Evolutionary conservation across 1,140 invertebrate species (phyloP).

Genomic region (Callitettix versicolor): DNA sequence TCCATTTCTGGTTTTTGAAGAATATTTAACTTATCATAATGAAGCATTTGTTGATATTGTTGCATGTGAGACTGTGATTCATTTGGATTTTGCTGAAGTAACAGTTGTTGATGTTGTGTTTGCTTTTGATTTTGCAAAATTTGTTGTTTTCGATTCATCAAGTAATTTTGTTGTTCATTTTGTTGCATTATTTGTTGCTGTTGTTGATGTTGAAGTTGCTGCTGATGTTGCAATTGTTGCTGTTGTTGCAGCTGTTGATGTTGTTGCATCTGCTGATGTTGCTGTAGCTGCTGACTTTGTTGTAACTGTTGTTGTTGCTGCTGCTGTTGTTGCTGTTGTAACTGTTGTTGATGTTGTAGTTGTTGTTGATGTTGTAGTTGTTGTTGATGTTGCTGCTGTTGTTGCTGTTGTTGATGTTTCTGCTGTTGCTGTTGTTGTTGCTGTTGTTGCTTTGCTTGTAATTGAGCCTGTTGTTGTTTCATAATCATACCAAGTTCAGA

Average conservation of each 20-base stretch:
- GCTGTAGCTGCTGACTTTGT: conserved; percentile 2
- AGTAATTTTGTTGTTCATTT: conserved; percentile 16
- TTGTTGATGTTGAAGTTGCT: conserved; percentile 17
- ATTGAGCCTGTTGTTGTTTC: conserved; percentile 16
- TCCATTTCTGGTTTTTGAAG: not conserved
- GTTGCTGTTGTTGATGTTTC: conserved; percentile 20
- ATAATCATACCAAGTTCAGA: conserved; percentile 18
- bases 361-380: conserved; percentile 21
- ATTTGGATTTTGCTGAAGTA: no score
- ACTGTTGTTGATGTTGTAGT: conserved; percentile 17
- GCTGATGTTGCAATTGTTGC: conserved; percentile 19
- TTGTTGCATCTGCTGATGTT: conserved; percentile 13
- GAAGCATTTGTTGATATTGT: not conserved
- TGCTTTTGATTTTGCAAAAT: conserved; percentile 6
- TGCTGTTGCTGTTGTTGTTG: conserved; percentile 24
- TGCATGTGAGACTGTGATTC: no score
- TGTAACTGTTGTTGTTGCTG: conserved; percentile 19
- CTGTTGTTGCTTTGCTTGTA: conserved; percentile 18
- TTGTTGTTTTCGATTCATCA: conserved; percentile 17
- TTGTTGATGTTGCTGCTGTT: conserved; percentile 21
- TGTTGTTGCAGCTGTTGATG: conserved; percentile 11
- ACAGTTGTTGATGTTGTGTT: not conserved
- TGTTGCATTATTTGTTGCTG: conserved; percentile 15
- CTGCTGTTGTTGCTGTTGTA: conserved; percentile 14
- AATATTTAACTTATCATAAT: not conserved